Base-by-base conservation (phyloP, 2,797 vertebrate genomes). In the Lepilemur ruficaudatus region DNA sequence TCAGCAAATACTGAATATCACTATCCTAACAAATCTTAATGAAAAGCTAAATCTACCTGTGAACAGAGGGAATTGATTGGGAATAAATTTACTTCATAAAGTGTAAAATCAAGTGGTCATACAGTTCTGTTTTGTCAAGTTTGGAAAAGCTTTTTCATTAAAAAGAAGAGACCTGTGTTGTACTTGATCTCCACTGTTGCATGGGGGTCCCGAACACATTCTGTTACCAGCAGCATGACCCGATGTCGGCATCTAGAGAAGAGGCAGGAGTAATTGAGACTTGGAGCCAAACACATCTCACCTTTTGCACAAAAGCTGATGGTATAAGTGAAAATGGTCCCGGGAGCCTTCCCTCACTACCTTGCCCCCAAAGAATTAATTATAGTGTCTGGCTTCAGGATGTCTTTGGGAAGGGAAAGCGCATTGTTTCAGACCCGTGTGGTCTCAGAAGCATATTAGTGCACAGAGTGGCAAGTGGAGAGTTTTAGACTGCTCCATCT, bases 11-110 rank as follows among this genome's bases (percentile, higher is more conserved):
- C 93, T 17, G 94, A 95, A 73, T 98, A 97, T 95, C 94, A 88
- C 97, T 97, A 96, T 97, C 94, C 96, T 97, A 96, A 98, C 96
- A 98, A 96, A 97, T 97, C 95, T 97, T 98, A 97, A 97, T 98
- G 95, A 98, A 97, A 93, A 97, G 97, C 93, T 94, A 97, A 95
- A 14, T 70, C 96, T 97, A 82, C 94, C 91, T 75, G 96, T 70
- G 96, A 96, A 95, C 38, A 97, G 83, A 69, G 70, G 89, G 80
- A 82, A 57, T 89, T 98, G 96, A 94, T 57, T 97, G 80, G 55
- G 91, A 97, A 65, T 55, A 75, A 57, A 93, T 97, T 97, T 98
- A 90, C 91, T 97, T 91, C 98, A 97, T 93, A 89, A 81, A 91
- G 88, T 95, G 81, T 93, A 86, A 83, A 97, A 97, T 88, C 46